Conservation (phyloP, 2,888 invertebrate genomes). For the Polydrusus tereticollis region DNA sequence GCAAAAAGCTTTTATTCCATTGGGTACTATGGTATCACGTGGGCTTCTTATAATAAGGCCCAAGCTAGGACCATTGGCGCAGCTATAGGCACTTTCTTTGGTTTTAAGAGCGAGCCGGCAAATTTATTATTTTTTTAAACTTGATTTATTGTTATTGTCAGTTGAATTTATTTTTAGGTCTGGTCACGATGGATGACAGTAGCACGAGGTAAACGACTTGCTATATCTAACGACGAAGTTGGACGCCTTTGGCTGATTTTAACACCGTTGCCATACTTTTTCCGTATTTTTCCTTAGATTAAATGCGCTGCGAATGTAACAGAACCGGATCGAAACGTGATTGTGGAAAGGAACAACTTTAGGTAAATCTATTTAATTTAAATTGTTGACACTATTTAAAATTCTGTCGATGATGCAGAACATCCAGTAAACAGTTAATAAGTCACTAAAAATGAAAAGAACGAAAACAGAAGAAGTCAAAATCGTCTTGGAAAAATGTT, state of each 20-base stretch:
- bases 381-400: no score
- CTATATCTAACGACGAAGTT: background rate
- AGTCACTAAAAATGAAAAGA: no score
- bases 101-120: background rate
- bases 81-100: background rate
- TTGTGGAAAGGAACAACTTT: no score
- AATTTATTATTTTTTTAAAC: background rate
- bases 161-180: background rate
- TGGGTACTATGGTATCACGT: constrained; percentile 60
- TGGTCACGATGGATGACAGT: background rate
- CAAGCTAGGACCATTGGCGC: constrained; percentile 21
- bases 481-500: no score
- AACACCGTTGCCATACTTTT: background rate
- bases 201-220: background rate
- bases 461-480: no score
- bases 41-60: constrained; percentile 45
- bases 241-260: background rate
- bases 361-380: no score
- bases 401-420: no score
- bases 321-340: no score
- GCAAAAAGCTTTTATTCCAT: constrained; percentile 55
- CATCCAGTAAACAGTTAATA: no score
- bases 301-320: no score
- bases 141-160: background rate
- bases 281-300: background rate